Evolutionary conservation across 2,797 vertebrate species (phyloP), one percentile per base, ranked within the genome.

Genomic region (Pempheris klunzingeri): DNA sequence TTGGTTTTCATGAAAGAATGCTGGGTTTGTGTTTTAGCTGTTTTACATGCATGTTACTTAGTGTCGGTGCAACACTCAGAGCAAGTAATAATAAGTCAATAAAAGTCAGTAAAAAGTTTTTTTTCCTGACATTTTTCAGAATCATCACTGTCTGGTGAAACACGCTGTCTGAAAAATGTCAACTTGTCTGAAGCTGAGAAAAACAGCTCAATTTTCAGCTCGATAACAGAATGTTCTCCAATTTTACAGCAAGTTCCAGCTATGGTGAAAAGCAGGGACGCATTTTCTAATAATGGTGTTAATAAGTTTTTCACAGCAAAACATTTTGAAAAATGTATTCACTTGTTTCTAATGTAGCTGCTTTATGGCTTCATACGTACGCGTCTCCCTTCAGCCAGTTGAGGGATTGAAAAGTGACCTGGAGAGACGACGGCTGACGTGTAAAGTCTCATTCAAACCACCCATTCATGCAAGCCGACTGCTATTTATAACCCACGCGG

Each of bases 401-500:
- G 49, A 14, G 14, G 38, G 32, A 50, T 66, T 76, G 15, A 74
- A 86, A 52, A 67, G 54, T 81, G 34, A 83, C 61, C 67, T 47
- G 32, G 18, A 55, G 57, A 82, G 67, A 73, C 13, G 17, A 71
- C 11, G 32, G 24, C 26, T 50, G 17, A 86, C 18, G 8, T 65
- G 49, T 68, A 71, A 71, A 78, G 46, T 58, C 38, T 34, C 36
- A 64, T 68, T 85, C 69, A 83, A 80, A 72, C 61, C 63, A 38
- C 1, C 58, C 38, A 80, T 79, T 89, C 82, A 71, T 70, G 20
- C 60, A 52, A 46, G 41, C 36, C 13, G 22, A 30, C 72, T 52
- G 62, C 78, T 86, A 83, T 84, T 85, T 84, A 80, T 83, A 85
- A 80, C 67, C 58, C 55, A 34, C 54, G 24, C 69, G 80, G 64